Evolutionary conservation across 2,113 vertebrate genomes (phyloP).

Genomic region (Globicephala melas): DNA sequence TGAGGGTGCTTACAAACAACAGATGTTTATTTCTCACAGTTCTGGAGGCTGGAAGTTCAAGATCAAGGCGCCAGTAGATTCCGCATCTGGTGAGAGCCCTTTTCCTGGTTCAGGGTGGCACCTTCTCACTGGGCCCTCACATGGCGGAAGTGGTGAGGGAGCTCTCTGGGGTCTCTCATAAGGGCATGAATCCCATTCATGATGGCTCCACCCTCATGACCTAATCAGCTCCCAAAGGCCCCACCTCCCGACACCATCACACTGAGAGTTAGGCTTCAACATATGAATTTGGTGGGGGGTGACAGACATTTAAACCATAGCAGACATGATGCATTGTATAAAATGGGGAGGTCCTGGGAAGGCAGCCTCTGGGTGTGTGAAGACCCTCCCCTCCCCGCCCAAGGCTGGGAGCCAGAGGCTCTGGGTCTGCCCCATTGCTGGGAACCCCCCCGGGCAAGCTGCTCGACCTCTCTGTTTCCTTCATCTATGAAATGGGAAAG

Average conservation of each 20-base stretch:
- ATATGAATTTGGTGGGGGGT: background rate
- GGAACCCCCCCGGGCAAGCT: background rate
- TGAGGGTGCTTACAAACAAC: background rate
- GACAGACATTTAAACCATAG: background rate
- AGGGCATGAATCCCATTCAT: background rate
- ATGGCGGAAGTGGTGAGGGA: too few species aligned
- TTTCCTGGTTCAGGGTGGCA: background rate
- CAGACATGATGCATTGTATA: background rate
- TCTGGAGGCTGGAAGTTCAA: background rate
- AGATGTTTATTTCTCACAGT: background rate
- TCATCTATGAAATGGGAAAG: background rate
- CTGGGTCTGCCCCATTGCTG: background rate
- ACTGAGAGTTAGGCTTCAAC: background rate
- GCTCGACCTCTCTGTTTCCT: background rate
- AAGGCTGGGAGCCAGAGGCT: background rate
- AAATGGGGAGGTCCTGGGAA: background rate
- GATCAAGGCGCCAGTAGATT: background rate
- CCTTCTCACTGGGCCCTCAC: background rate
- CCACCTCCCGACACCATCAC: background rate
- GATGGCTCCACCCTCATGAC: background rate
- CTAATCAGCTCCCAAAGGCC: background rate
- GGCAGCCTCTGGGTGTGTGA: background rate
- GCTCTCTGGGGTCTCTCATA: background rate
- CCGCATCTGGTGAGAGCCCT: background rate
- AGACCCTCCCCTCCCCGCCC: background rate